Evolutionary conservation across 1,140 invertebrate species (phyloP).

Genomic region (Pinna nobilis): DNA sequence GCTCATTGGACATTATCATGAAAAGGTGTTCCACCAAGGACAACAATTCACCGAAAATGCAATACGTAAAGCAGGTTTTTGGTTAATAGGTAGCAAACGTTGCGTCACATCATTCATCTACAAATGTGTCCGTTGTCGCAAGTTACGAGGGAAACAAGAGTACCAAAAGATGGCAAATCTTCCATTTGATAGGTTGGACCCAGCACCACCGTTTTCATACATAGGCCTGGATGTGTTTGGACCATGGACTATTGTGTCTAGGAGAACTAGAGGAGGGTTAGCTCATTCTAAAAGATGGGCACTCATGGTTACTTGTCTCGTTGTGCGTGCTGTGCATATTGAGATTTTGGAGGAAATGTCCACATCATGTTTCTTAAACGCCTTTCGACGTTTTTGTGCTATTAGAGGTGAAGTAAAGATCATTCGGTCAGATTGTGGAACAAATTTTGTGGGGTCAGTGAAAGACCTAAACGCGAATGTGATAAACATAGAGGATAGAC

Average conservation of each 20-base stretch:
- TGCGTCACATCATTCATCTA: slow-evolving; percentile 19
- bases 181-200: slow-evolving; percentile 41
- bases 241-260: slow-evolving; percentile 8
- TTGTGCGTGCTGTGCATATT: slow-evolving; percentile 46
- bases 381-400: slow-evolving; percentile 45
- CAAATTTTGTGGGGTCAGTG: slow-evolving; percentile 52
- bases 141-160: slow-evolving; percentile 23
- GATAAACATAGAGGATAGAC: slow-evolving; percentile 28
- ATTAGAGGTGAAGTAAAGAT: slow-evolving; percentile 38
- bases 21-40: slow-evolving; percentile 40
- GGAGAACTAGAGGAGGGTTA: slow-evolving; percentile 1
- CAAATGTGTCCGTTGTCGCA: slow-evolving; percentile 40
- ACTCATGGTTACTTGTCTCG: slow-evolving; percentile 53
- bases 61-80: slow-evolving; percentile 33
- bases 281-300: slow-evolving; percentile 46
- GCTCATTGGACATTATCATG: slow-evolving; percentile 40
- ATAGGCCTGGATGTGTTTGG: slow-evolving; percentile 43
- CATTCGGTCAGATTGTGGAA: slow-evolving; percentile 49
- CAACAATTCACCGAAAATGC: slow-evolving; percentile 29
- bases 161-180: slow-evolving; percentile 49
- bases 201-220: slow-evolving; percentile 42
- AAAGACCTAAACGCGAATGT: slow-evolving; percentile 16
- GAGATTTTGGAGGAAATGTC: slow-evolving; percentile 51
- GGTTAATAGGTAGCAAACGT: slow-evolving; percentile 31
- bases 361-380: slow-evolving; percentile 54